These are phyloP conservation scores for Oceanites oceanicus DNA, from an alignment of 2,113 vertebrate genomes.

Conservation along the genomic window DNA sequence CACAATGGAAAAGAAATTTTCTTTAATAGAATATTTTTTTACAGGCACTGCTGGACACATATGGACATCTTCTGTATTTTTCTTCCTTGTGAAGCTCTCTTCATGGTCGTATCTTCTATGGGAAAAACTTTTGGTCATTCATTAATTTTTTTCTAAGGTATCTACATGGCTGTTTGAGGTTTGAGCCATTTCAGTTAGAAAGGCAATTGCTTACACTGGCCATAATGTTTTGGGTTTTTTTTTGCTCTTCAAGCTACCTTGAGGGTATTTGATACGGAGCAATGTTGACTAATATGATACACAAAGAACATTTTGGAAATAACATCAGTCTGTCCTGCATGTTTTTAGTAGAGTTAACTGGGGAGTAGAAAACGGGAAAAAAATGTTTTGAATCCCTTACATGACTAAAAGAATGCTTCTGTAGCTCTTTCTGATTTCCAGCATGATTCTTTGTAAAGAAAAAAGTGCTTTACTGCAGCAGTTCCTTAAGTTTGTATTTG, in stretches of 20 bases:
- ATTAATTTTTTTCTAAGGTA: neutral
- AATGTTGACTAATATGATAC: neutral
- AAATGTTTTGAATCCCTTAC: neutral
- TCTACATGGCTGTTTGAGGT: neutral
- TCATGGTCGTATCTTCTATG: neutral
- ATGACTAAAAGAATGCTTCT: neutral
- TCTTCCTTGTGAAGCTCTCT: neutral
- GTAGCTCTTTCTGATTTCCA: neutral
- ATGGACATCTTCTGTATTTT: neutral
- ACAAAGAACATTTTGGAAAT: neutral
- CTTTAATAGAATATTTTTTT: neutral
- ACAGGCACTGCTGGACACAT: neutral
- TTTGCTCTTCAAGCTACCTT: neutral
- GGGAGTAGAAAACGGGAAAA: neutral
- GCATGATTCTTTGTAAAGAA: neutral
- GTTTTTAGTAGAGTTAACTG: neutral
- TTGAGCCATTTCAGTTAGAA: neutral
- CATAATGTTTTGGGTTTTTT: neutral
- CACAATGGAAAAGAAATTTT: conserved; percentile 12
- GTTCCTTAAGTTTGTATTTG: neutral
- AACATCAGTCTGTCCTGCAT: neutral
- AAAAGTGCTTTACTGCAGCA: neutral
- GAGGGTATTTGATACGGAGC: neutral
- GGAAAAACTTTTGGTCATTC: neutral
- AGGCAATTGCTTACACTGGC: neutral